Percentiles rank a stretch among this genome's conserved stretches.
phyloP scores from a whole-genome alignment of 2,888 invertebrate species.

The Mythimna loreyi region DNA sequence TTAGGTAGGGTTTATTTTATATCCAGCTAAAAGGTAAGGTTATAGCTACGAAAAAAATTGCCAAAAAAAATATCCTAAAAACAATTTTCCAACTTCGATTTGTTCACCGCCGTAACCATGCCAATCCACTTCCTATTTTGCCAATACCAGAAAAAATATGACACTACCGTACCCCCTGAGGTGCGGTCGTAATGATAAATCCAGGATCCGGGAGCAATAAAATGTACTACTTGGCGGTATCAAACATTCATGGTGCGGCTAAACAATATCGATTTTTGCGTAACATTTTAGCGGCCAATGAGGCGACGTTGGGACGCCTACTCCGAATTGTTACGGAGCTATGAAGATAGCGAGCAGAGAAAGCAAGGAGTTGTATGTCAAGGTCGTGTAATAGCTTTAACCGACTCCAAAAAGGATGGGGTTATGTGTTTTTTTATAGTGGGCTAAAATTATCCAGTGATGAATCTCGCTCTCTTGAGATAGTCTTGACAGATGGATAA shows the following conservation, averaged over 20 bases:
- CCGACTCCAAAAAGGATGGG: too few species aligned
- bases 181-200: slow-evolving; percentile 64
- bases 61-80: slow-evolving; percentile 1
- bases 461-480: too few species aligned
- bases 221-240: slow-evolving; percentile 59
- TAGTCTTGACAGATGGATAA: too few species aligned
- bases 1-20: too few species aligned
- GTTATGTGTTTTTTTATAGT: too few species aligned
- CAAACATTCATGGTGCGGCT: slow-evolving; percentile 79
- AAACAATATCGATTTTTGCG: slow-evolving; percentile 78
- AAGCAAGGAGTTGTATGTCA: background rate
- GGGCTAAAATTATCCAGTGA: too few species aligned
- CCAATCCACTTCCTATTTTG: slow-evolving; percentile 35
- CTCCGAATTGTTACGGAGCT: slow-evolving; percentile 49
- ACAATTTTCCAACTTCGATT: background rate
- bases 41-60: background rate
- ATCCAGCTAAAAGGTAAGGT: background rate
- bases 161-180: slow-evolving; percentile 52
- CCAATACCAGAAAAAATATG: slow-evolving; percentile 55
- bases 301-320: slow-evolving; percentile 70
- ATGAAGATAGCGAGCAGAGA: slow-evolving; percentile 57
- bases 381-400: too few species aligned
- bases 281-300: slow-evolving; percentile 70
- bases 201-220: slow-evolving; percentile 44
- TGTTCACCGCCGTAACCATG: background rate